Percentiles rank a stretch among this genome's conserved stretches.
These are phyloP conservation scores for Macrotus californicus DNA, from an alignment of 2,113 vertebrate genomes.

Conservation along the genomic window DNA sequence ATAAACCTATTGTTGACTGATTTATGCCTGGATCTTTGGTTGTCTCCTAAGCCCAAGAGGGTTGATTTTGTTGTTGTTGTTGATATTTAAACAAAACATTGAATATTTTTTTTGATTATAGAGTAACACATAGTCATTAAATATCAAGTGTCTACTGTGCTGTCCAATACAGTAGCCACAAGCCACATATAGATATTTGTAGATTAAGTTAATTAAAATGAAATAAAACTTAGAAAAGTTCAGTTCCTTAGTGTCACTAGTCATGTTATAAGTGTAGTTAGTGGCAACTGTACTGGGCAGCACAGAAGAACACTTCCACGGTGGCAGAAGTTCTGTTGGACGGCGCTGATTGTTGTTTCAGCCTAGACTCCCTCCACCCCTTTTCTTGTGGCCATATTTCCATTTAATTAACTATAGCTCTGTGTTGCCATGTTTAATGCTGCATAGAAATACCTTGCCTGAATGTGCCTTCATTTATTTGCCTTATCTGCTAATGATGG, in stretches of 20 bases:
- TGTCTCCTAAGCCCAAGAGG: neutral
- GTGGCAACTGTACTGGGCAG: neutral
- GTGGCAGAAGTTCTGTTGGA: neutral
- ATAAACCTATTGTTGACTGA: neutral
- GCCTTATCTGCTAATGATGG: neutral
- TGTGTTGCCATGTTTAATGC: neutral
- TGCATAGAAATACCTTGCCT: neutral
- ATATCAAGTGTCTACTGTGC: neutral
- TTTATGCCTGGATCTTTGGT: neutral
- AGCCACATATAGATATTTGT: neutral
- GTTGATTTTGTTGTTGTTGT: neutral
- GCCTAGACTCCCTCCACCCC: neutral
- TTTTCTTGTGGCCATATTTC: neutral
- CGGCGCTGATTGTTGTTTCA: neutral
- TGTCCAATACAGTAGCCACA: neutral
- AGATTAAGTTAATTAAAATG: neutral
- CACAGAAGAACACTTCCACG: neutral
- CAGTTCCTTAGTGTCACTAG: neutral
- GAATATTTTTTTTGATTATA: neutral
- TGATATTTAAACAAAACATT: neutral
- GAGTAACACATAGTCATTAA: neutral
- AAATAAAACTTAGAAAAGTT: slow-evolving; percentile 12
- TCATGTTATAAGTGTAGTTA: neutral
- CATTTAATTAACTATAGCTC: neutral
- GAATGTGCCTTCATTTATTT: neutral